A percentile compares a stretch with the other conserved stretches of the same genome.
phyloP scores from a whole-genome alignment of 2,888 invertebrate species.

The Monoplex corrugatus region DNA sequence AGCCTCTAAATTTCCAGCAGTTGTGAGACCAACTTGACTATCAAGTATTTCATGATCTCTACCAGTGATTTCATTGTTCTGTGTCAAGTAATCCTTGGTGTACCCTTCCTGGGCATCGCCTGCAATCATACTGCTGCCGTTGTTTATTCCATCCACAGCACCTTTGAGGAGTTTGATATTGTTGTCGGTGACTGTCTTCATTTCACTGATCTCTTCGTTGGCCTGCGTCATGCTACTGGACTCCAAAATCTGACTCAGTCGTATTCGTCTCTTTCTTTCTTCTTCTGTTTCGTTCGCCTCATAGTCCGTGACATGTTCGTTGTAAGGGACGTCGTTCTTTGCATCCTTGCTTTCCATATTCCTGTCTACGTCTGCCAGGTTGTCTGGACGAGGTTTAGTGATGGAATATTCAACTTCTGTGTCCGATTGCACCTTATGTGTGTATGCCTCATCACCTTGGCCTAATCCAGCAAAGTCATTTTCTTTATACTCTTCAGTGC shows the following conservation, averaged over 20 bases:
- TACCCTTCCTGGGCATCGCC: background rate
- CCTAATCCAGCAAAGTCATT: too few species aligned
- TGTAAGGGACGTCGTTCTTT: background rate
- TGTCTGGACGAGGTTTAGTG: background rate
- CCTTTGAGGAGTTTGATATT: background rate
- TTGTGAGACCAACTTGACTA: background rate
- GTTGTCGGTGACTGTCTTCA: background rate
- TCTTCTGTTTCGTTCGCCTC: background rate
- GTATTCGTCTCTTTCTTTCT: background rate
- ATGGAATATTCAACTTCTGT: background rate
- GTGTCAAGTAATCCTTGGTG: background rate
- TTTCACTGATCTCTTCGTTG: background rate
- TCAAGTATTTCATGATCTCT: background rate
- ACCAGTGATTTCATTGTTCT: background rate
- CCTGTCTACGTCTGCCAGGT: background rate
- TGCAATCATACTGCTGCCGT: background rate
- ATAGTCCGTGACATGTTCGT: background rate
- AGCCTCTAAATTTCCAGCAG: background rate
- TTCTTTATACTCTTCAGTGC: background rate
- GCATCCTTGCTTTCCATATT: background rate
- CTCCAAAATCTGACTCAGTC: background rate
- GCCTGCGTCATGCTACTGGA: background rate
- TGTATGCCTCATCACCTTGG: background rate
- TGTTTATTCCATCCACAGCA: background rate
- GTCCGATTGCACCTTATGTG: background rate